These are phyloP conservation scores for Mus caroli DNA, from an alignment of 2,797 vertebrate genomes.

Conservation along the genomic window DNA sequence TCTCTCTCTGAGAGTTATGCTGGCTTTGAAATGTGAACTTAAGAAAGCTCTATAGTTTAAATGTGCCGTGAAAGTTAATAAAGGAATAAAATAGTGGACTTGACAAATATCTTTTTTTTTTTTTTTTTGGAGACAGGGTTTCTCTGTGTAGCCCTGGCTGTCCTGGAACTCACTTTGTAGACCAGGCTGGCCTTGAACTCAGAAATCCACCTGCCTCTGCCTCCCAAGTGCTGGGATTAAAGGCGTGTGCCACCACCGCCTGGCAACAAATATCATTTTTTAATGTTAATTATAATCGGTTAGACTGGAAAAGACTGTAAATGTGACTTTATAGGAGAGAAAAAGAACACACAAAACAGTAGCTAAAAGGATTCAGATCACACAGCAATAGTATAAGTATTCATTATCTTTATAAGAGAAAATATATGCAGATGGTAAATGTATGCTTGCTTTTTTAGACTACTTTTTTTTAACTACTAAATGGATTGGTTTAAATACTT, in stretches of 20 bases:
- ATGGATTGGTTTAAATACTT: conserved; percentile 22
- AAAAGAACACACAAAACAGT: conserved; percentile 25
- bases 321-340: conserved; percentile 14
- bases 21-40: conserved; percentile 43
- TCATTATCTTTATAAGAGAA: conserved; percentile 50
- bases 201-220: too few relatives aligned
- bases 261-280: neutral
- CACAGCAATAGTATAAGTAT: neutral
- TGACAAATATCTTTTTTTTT: neutral
- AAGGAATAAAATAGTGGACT: conserved; percentile 10
- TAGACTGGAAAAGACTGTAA: conserved; percentile 47
- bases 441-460: conserved; percentile 23
- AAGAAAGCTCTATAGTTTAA: conserved; percentile 33
- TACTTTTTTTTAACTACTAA: conserved; percentile 44
- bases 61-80: neutral
- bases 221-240: too few relatives aligned
- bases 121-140: too few relatives aligned
- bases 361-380: conserved; percentile 40
- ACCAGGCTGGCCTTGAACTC: too few relatives aligned
- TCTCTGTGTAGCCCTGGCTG: too few relatives aligned
- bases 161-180: too few relatives aligned
- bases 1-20: neutral
- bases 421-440: conserved; percentile 34
- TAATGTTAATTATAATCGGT: conserved; percentile 18
- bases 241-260: too few relatives aligned